These are phyloP conservation scores for Caenorhabditis briggsae DNA, from an alignment of 1,140 invertebrate genomes.

Conservation along the genomic window DNA sequence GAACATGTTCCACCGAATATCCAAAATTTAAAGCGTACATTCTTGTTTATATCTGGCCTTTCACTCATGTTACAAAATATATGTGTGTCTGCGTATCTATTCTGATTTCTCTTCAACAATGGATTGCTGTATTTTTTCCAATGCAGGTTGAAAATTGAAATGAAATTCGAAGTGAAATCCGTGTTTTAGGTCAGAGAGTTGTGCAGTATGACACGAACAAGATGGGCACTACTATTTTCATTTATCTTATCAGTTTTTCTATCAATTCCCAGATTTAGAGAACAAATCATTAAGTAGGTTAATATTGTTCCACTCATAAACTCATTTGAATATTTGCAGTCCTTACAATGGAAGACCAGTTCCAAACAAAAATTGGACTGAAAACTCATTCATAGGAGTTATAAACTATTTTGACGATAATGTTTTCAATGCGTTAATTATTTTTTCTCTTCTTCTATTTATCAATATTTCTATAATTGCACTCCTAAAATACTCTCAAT, in stretches of 20 bases:
- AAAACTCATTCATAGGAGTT: not conserved
- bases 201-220: slow-evolving; percentile 11
- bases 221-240: not conserved
- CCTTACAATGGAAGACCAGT: not conserved
- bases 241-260: not conserved
- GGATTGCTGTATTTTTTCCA: not conserved
- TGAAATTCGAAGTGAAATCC: not conserved
- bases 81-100: slow-evolving; percentile 31
- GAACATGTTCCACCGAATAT: not conserved
- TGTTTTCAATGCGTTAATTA: not conserved
- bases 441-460: not conserved
- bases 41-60: not conserved
- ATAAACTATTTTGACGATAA: not conserved
- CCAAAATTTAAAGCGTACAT: not conserved
- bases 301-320: not conserved
- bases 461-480: slow-evolving; percentile 5
- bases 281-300: not conserved
- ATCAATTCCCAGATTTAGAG: not conserved
- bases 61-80: not conserved
- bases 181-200: not conserved
- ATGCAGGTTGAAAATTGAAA: not conserved
- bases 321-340: not conserved
- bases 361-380: not conserved
- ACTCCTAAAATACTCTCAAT: not conserved
- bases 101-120: slow-evolving; percentile 32